These are phyloP conservation scores for Chesias legatella DNA, from an alignment of 2,888 invertebrate species.

Conservation along the genomic window DNA sequence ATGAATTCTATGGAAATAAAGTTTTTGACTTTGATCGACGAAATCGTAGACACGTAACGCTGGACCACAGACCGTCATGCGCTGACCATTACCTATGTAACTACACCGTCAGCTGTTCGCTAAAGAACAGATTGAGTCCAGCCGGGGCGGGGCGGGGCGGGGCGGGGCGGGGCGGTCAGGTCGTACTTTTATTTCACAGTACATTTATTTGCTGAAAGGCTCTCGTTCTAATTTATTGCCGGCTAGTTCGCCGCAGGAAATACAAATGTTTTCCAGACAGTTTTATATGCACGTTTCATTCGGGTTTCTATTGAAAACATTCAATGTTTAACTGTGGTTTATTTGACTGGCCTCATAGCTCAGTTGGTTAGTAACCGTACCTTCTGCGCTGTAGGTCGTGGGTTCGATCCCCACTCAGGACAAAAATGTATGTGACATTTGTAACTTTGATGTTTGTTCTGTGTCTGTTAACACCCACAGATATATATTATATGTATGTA, in stretches of 20 bases:
- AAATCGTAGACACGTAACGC: conserved; percentile 1
- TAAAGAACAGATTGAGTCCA: conserved; percentile 13
- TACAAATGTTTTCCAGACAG: conserved; percentile 19
- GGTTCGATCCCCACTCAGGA: no score
- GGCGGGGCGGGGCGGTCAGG: conserved; percentile 1
- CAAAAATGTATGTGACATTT: no score
- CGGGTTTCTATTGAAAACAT: conserved; percentile 8
- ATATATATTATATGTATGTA: no score
- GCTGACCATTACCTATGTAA: conserved; percentile 3
- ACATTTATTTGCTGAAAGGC: conserved; percentile 40
- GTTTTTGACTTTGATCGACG: no score
- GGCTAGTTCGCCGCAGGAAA: conserved; percentile 29
- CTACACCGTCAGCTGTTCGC: conserved; percentile 4
- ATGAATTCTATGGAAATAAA: no score
- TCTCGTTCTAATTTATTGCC: conserved; percentile 39
- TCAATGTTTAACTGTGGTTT: no score
- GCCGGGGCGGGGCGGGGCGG: no score
- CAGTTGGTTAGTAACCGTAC: no score
- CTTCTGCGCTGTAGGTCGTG: no score
- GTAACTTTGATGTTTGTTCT: no score
- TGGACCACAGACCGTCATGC: conserved; percentile 1
- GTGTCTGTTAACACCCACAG: no score
- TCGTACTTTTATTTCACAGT: conserved; percentile 37
- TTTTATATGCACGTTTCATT: conserved; percentile 18
- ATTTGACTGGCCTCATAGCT: no score